These are phyloP conservation scores for Sanderia malayensis DNA, from an alignment of 30 jellyfish, hydroid and myxozoan genomes.

Conservation along the genomic window DNA sequence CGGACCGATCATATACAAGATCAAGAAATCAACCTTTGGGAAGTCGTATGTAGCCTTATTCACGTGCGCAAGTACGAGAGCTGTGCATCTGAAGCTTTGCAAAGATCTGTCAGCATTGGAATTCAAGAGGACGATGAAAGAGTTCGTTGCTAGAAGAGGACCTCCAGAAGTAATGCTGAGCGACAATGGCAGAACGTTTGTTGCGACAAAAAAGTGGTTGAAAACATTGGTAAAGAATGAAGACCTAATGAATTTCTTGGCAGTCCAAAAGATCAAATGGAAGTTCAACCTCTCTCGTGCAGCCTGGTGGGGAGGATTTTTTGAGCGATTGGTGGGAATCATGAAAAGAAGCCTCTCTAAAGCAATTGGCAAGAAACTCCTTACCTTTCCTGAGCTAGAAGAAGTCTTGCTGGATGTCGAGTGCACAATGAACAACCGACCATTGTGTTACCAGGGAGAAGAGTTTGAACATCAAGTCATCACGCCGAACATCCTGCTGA, in stretches of 20 bases:
- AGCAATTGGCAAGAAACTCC: conserved; percentile 50
- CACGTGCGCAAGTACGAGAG: no score
- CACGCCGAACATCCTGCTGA: conserved; percentile 49
- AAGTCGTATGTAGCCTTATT: no score
- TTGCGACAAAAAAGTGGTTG: conserved; percentile 59
- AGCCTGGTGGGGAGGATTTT: conserved; percentile 48
- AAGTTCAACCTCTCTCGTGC: conserved; percentile 63
- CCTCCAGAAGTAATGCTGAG: conserved; percentile 55
- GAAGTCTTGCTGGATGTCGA: conserved; percentile 54
- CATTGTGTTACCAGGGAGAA: conserved; percentile 41
- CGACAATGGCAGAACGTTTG: conserved; percentile 60
- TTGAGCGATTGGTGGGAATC: conserved; percentile 26
- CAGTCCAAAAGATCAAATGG: conserved; percentile 40
- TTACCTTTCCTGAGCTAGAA: conserved; percentile 48
- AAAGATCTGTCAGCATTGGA: conserved; percentile 45
- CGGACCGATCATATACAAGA: no score
- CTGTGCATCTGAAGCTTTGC: no score
- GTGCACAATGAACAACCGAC: conserved; percentile 58
- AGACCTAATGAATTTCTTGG: conserved; percentile 40
- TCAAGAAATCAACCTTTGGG: no score
- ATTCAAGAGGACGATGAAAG: conserved; percentile 48
- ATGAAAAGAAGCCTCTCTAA: conserved; percentile 50
- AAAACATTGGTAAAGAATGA: conserved; percentile 35
- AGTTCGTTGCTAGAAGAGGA: conserved; percentile 60
- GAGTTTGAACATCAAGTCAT: conserved; percentile 49